A percentile compares a stretch with the other conserved stretches of the same genome.
These are phyloP conservation scores for Microchrysa polita DNA, from an alignment of 2,888 invertebrate species.

Conservation along the genomic window DNA sequence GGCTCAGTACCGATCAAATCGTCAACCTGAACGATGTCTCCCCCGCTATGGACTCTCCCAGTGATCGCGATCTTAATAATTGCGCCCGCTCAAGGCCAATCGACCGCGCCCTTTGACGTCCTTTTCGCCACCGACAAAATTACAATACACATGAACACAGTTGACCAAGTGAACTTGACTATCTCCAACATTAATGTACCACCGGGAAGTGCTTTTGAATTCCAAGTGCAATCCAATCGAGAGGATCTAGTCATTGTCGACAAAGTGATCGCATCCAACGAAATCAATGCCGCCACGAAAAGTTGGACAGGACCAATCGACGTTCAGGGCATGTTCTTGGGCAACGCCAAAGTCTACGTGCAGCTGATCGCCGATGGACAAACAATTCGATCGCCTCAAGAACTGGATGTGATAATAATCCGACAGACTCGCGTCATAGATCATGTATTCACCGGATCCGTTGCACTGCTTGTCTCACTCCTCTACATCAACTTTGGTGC, in stretches of 20 bases:
- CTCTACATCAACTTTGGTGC: slow-evolving; percentile 93
- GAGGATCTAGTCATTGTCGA: slow-evolving; percentile 52
- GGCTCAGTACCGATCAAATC: neutral
- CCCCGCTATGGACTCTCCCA: neutral
- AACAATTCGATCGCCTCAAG: slow-evolving; percentile 54
- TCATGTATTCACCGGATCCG: slow-evolving; percentile 77
- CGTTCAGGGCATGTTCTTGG: slow-evolving; percentile 58
- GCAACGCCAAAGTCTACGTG: slow-evolving; percentile 58
- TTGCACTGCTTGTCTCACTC: slow-evolving; percentile 78
- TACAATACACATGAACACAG: slow-evolving; percentile 38
- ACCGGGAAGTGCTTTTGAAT: slow-evolving; percentile 1
- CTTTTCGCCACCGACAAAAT: neutral
- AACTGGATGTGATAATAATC: slow-evolving; percentile 68
- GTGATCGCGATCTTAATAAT: neutral
- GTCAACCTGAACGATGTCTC: slow-evolving; percentile 12
- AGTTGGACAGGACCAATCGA: slow-evolving; percentile 57
- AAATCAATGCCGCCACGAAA: slow-evolving; percentile 51
- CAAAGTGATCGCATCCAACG: slow-evolving; percentile 52
- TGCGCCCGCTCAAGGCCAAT: neutral
- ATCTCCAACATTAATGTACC: slow-evolving; percentile 8
- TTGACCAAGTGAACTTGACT: slow-evolving; percentile 3
- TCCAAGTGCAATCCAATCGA: slow-evolving; percentile 46
- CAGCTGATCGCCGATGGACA: slow-evolving; percentile 53
- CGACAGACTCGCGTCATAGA: slow-evolving; percentile 75
- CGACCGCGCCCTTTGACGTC: neutral